Conservation (phyloP, 2,113 vertebrate genomes). For the Toxostoma redivivum region DNA sequence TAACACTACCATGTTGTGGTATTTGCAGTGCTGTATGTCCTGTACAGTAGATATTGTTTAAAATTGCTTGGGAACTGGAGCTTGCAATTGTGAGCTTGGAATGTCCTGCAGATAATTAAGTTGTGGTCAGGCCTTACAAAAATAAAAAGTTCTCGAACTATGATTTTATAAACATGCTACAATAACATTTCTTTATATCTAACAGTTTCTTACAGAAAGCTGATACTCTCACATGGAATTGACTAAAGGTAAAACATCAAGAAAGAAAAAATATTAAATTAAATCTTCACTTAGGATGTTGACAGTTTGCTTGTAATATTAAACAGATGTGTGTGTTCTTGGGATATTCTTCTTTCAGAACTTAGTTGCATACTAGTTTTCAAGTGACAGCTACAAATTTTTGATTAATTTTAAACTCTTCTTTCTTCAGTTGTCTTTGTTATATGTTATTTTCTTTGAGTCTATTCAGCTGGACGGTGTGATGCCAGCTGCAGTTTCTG, state of each 20-base stretch:
- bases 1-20: slow-evolving; percentile 78
- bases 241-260: slow-evolving; percentile 99
- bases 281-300: slow-evolving; percentile 96
- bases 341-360: slow-evolving; percentile 81
- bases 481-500: neutral
- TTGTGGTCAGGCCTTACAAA: slow-evolving; percentile 86
- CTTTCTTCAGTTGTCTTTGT: slow-evolving; percentile 52
- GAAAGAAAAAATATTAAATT: slow-evolving; percentile 98
- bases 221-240: slow-evolving; percentile 94
- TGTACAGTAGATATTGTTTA: slow-evolving; percentile 82
- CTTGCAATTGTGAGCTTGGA: slow-evolving; percentile 87
- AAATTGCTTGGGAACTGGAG: slow-evolving; percentile 84
- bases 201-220: slow-evolving; percentile 95
- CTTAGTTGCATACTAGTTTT: slow-evolving; percentile 69
- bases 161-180: slow-evolving; percentile 97
- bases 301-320: slow-evolving; percentile 93
- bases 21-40: slow-evolving; percentile 69
- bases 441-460: slow-evolving; percentile 26
- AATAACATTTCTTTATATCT: slow-evolving; percentile 99
- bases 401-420: slow-evolving; percentile 72
- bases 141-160: slow-evolving; percentile 86
- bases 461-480: neutral
- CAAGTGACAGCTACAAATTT: slow-evolving; percentile 83
- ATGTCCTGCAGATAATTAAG: slow-evolving; percentile 93
- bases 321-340: slow-evolving; percentile 93